Conservation (phyloP, 2,888 invertebrate genomes). For the Clivina fossor region DNA sequence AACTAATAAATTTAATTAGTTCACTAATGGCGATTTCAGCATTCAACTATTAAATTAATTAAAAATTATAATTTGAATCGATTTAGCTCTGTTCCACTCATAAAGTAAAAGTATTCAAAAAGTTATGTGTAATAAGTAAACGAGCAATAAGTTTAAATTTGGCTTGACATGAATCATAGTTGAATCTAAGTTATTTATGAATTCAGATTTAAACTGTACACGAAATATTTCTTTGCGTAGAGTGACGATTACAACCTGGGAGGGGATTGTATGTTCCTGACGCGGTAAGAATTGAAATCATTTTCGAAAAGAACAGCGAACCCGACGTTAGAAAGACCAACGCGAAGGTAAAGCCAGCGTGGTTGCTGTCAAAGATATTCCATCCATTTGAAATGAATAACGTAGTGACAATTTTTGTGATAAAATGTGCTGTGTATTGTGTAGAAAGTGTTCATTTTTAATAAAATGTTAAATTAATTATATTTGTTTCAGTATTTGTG, state of each 20-base stretch:
- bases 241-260: slow-evolving; percentile 16
- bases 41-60: too few species aligned
- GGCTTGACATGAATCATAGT: background rate
- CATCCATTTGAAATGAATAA: background rate
- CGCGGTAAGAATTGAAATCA: too few species aligned
- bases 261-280: too few species aligned
- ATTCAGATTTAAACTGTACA: slow-evolving; percentile 7
- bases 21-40: too few species aligned
- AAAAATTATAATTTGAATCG: too few species aligned
- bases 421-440: background rate
- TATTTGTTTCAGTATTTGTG: background rate
- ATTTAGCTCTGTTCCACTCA: too few species aligned
- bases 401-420: background rate
- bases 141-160: background rate
- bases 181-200: slow-evolving; percentile 3
- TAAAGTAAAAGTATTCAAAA: too few species aligned
- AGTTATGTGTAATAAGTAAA: too few species aligned
- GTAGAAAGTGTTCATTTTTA: slow-evolving; percentile 2
- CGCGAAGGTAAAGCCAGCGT: slow-evolving; percentile 9
- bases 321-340: background rate
- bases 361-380: slow-evolving; percentile 28
- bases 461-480: background rate
- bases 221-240: slow-evolving; percentile 16
- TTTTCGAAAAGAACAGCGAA: too few species aligned
- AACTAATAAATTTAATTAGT: too few species aligned